Percentiles rank a stretch among this genome's conserved stretches.
Conservation (phyloP, 2,113 vertebrate species). For the Artemisiospiza belli region DNA sequence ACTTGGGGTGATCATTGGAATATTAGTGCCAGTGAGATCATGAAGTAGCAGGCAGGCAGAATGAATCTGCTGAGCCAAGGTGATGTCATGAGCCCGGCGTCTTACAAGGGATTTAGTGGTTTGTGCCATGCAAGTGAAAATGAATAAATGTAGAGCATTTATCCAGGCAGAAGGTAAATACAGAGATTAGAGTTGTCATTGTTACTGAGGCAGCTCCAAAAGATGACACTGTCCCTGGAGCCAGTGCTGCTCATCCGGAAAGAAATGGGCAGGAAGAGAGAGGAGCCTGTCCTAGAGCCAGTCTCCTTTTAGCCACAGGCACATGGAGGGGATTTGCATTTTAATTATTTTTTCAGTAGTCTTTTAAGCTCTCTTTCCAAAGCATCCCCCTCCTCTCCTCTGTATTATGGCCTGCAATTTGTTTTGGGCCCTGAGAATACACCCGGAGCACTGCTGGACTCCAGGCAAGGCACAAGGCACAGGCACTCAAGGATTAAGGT, state of each 20-base stretch:
- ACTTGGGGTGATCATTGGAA: neutral
- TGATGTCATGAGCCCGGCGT: conserved; percentile 51
- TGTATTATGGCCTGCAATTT: neutral
- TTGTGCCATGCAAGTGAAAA: conserved; percentile 52
- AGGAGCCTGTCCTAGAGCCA: conserved; percentile 12
- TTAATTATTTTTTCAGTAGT: conserved; percentile 38
- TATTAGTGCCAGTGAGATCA: neutral
- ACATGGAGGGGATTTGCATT: conserved; percentile 49
- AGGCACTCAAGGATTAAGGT: neutral
- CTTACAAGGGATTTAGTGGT: conserved; percentile 51
- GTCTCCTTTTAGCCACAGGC: conserved; percentile 45
- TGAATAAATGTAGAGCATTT: neutral
- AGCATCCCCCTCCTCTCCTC: conserved; percentile 15
- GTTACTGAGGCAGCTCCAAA: conserved; percentile 48
- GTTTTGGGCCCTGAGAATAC: neutral
- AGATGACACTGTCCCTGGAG: conserved; percentile 24
- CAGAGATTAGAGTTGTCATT: conserved; percentile 62
- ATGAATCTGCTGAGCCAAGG: conserved; percentile 44
- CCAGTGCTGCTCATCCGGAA: conserved; percentile 52
- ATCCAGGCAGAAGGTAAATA: conserved; percentile 54
- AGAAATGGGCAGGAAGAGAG: conserved; percentile 40
- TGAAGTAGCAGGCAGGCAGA: neutral
- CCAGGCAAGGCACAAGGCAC: neutral
- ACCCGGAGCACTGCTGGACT: neutral
- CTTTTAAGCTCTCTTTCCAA: conserved; percentile 48